phyloP scores from a whole-genome alignment of 2,113 vertebrate species.

The Poecile atricapillus region DNA sequence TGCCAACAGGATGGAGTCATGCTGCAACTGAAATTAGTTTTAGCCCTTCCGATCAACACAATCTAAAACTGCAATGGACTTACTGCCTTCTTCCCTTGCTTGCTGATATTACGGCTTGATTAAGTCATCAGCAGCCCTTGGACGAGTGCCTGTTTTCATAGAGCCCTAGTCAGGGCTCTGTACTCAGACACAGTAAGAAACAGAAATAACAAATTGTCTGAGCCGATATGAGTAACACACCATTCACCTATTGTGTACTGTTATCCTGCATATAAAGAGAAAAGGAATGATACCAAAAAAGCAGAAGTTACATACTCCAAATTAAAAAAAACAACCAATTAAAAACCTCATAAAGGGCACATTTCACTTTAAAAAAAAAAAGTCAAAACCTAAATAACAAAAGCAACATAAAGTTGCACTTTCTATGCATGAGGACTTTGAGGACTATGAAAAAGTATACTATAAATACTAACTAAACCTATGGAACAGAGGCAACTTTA shows the following conservation, averaged over 20 bases:
- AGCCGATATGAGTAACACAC: not conserved
- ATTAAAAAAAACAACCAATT: not conserved
- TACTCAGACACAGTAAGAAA: not conserved
- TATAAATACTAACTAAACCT: not conserved
- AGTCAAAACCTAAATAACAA: not conserved
- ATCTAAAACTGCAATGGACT: not conserved
- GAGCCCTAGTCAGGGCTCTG: not conserved
- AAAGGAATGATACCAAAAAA: not conserved
- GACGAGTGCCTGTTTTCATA: not conserved
- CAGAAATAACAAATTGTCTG: not conserved
- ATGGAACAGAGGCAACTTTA: not conserved
- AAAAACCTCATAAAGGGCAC: not conserved
- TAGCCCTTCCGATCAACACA: slow-evolving; percentile 5
- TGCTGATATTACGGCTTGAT: not conserved
- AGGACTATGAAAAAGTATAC: not conserved
- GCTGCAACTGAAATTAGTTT: slow-evolving; percentile 26
- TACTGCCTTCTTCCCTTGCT: not conserved
- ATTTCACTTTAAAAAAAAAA: not conserved
- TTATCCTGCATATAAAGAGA: not conserved
- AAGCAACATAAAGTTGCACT: not conserved
- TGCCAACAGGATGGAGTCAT: slow-evolving; percentile 1
- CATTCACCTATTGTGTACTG: not conserved
- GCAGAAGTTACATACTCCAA: not conserved
- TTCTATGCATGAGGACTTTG: not conserved
- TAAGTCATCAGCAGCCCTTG: slow-evolving; percentile 25